phyloP scores from a whole-genome alignment of 2,888 invertebrate genomes.

The Acleris laterana region DNA sequence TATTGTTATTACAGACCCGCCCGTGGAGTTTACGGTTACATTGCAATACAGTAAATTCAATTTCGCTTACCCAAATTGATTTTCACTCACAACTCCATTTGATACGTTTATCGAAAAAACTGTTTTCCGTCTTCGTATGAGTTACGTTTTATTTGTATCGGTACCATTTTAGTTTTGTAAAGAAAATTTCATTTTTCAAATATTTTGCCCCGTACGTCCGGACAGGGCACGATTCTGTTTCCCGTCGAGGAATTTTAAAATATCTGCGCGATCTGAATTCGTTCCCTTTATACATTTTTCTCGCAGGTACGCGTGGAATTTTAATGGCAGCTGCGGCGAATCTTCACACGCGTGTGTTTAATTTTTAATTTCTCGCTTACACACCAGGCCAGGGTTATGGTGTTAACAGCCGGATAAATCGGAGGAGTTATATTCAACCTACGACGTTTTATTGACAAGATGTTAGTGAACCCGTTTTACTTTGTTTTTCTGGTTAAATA shows the following conservation, averaged over 20 bases:
- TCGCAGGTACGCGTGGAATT: conserved; percentile 42
- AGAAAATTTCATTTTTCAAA: conserved; percentile 3
- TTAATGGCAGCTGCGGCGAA: conserved; percentile 38
- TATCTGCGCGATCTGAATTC: conserved; percentile 57
- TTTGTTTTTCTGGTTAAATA: background rate
- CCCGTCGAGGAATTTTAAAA: conserved; percentile 54
- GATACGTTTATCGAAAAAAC: conserved; percentile 33
- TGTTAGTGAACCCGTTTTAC: background rate
- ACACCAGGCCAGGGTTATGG: conserved; percentile 17
- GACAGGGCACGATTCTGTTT: conserved; percentile 20
- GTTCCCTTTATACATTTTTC: conserved; percentile 57
- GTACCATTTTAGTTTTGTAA: background rate
- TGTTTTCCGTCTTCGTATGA: conserved; percentile 13
- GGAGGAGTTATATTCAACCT: background rate
- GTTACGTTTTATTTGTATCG: background rate
- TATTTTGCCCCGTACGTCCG: conserved; percentile 9
- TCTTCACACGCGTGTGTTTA: conserved; percentile 36
- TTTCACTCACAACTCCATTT: conserved; percentile 54
- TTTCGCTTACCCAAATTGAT: conserved; percentile 56
- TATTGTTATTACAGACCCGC: conserved; percentile 48
- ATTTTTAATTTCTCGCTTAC: conserved; percentile 32
- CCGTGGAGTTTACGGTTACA: conserved; percentile 50
- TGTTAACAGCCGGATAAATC: conserved; percentile 13
- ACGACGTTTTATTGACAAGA: background rate
- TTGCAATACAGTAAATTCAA: conserved; percentile 58